Percentiles rank a stretch among this genome's conserved stretches.
phyloP scores from a whole-genome alignment of 2,888 invertebrate genomes.

The Rhagonycha fulva region DNA sequence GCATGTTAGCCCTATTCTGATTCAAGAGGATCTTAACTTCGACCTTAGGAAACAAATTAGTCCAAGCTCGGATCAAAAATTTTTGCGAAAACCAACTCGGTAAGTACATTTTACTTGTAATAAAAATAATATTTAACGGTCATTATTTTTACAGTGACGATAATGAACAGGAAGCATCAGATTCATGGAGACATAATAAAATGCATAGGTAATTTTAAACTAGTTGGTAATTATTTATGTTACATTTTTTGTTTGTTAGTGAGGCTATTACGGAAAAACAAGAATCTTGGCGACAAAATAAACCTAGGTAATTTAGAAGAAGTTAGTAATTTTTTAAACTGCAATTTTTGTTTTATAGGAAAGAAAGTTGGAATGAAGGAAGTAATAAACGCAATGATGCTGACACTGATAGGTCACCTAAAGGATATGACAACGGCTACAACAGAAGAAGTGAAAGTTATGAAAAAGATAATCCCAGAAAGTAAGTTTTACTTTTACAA shows the following conservation, averaged over 20 bases:
- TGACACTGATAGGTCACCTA: neutral
- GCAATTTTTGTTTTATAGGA: neutral
- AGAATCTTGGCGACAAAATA: conserved; percentile 25
- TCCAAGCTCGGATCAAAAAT: conserved; percentile 8
- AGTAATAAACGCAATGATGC: neutral
- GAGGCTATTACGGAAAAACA: neutral
- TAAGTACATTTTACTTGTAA: conserved; percentile 7
- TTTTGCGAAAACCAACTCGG: conserved; percentile 6
- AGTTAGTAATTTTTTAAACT: neutral
- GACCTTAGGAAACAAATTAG: conserved; percentile 41
- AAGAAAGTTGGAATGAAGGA: neutral
- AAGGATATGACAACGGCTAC: neutral
- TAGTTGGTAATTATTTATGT: neutral
- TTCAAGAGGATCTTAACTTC: conserved; percentile 49
- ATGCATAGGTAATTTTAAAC: neutral
- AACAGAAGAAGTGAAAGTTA: neutral
- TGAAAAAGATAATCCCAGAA: neutral
- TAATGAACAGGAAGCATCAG: neutral
- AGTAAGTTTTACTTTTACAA: neutral
- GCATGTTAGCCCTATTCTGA: conserved; percentile 47
- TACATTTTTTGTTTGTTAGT: neutral
- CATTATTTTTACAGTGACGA: neutral
- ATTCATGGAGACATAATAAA: neutral
- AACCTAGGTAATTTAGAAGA: conserved; percentile 17
- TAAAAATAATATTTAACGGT: neutral